Percentiles rank a stretch among this genome's conserved stretches.
These are phyloP conservation scores for Colletes gigas DNA, from an alignment of 1,140 invertebrate species.

Conservation along the genomic window DNA sequence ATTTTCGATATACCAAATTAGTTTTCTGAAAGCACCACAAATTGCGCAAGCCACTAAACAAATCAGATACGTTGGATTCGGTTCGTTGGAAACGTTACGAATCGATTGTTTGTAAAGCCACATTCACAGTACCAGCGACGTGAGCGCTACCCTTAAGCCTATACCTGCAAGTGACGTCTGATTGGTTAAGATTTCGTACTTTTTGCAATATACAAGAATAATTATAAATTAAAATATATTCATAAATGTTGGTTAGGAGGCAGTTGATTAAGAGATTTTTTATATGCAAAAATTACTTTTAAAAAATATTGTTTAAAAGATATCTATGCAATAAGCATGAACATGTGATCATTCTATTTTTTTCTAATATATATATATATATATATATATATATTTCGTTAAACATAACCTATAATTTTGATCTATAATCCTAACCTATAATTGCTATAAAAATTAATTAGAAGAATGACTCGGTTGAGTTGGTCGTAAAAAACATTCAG, in stretches of 20 bases:
- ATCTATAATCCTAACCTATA: not conserved
- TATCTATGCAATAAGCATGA: too few species aligned
- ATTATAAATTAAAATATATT: not conserved
- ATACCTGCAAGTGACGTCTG: not conserved
- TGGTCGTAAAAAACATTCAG: too few species aligned
- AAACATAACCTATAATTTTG: not conserved
- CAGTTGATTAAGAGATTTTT: too few species aligned
- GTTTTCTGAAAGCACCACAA: constrained; percentile 14
- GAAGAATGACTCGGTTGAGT: too few species aligned
- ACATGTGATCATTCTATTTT: too few species aligned
- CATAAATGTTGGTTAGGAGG: not conserved
- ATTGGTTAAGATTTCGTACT: not conserved
- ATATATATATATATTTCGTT: constrained; percentile 8
- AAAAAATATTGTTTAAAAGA: too few species aligned
- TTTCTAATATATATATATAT: too few species aligned
- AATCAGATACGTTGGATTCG: too few species aligned
- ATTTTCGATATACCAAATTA: not conserved
- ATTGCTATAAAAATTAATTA: too few species aligned
- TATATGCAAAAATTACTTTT: too few species aligned
- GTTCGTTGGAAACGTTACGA: too few species aligned
- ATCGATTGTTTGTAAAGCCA: not conserved
- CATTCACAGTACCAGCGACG: not conserved
- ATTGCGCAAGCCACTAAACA: not conserved
- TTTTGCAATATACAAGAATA: not conserved
- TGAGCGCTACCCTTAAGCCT: too few species aligned